Evolutionary conservation across 1,140 invertebrate species (phyloP), one percentile per base, ranked within the genome.

Genomic region (Sinella curviseta): DNA sequence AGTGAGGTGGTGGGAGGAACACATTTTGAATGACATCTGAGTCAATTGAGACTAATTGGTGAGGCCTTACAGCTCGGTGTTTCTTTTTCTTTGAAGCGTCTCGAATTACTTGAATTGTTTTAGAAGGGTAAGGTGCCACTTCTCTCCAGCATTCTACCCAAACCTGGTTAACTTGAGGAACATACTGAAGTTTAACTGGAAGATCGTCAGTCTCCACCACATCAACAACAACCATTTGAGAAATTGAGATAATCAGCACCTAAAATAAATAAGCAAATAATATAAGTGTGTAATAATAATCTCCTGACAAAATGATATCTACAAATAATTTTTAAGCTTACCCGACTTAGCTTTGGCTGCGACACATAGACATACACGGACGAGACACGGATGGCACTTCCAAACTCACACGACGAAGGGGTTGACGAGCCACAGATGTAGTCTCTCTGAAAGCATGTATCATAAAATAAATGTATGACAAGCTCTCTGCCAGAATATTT

Each of bases 121-220:
- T 94, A 48, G 91, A 89, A 3, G 91, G 91, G 76, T 89, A 86
- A 82, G 90, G 88, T 77, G 88, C 87, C 31, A 89, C 87, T 20
- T 88, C 88, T 30, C 91, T 89, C 92, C 92, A 94, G 85, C 93
- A 94, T 33, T 94, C 85, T 3, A 94, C 89, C 93, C 93, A 94
- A 1, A 94, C 91, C 86, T 94, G 93, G 85, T 94, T 93, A 76
- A 94, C 85, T 84, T 92, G 90, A 35, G 90, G 89, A 1, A 94
- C 91, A 85, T 94, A 94, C 83, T 91, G 89, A 3, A 94, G 85
- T 77, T 92, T 90, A 2, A 94, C 92, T 1, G 93, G 93, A 84
- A 81, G 78, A 84, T 92, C 92, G 85, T 94, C 93, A 8, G 93
- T 94, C 16, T 90, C 88, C 4, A 94, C 91, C 39, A 92, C 91